Percentiles rank a stretch among this genome's conserved stretches.
phyloP scores from a whole-genome alignment of 2,113 vertebrate species.

The Pungitius pungitius region DNA sequence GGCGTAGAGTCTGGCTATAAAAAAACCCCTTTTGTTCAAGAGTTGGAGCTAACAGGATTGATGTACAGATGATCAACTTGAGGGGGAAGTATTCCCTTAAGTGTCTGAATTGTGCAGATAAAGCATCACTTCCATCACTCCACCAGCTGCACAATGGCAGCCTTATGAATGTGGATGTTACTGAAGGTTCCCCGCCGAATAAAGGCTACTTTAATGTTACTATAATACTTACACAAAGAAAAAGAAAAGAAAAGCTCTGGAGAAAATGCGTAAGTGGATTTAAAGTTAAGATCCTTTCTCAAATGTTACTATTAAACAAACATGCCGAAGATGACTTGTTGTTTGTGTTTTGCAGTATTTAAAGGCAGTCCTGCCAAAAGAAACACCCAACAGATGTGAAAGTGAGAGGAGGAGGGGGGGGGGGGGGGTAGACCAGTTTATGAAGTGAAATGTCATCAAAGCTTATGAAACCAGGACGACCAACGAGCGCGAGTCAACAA shows the following conservation, averaged over 20 bases:
- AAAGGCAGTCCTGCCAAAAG: neutral
- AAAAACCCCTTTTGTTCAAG: neutral
- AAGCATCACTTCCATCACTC: neutral
- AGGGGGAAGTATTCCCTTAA: neutral
- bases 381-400: conserved; percentile 17
- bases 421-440: neutral
- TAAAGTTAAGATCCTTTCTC: neutral
- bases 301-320: neutral
- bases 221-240: neutral
- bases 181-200: neutral
- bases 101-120: neutral
- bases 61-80: neutral
- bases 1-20: neutral
- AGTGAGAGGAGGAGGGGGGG: conserved; percentile 17
- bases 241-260: neutral
- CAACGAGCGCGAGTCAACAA: neutral
- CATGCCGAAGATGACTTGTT: neutral
- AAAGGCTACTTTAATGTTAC: neutral
- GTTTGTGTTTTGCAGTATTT: conserved; percentile 16
- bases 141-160: neutral
- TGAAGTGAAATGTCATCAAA: conserved; percentile 15
- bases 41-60: neutral
- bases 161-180: neutral
- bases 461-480: conserved; percentile 7
- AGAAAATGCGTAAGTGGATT: neutral